Conservation (phyloP, 1,140 invertebrate genomes). For the Halictus rubicundus region DNA sequence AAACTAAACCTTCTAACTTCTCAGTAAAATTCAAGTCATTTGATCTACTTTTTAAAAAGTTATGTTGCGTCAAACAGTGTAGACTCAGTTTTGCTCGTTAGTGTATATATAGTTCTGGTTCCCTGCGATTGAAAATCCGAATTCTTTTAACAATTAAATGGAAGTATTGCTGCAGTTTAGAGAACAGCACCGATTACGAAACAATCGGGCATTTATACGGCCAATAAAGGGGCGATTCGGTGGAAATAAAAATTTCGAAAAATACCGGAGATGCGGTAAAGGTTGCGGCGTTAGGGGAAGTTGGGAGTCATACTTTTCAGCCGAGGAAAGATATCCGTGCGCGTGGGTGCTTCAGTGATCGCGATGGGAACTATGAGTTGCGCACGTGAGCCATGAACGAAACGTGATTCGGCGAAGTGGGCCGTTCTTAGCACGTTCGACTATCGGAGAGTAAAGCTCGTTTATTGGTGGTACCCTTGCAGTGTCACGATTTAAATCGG, state of each 20-base stretch:
- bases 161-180: too few relatives aligned
- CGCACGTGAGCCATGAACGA: constrained; percentile 63
- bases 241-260: background rate
- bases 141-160: too few relatives aligned
- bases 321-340: constrained; percentile 30
- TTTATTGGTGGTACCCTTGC: constrained; percentile 26
- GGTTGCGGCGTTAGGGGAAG: background rate
- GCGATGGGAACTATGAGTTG: constrained; percentile 63
- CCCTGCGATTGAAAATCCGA: too few relatives aligned
- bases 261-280: background rate
- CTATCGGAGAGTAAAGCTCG: constrained; percentile 47
- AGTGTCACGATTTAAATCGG: constrained; percentile 36
- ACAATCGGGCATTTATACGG: too few relatives aligned
- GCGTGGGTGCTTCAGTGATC: constrained; percentile 49
- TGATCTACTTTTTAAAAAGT: too few relatives aligned
- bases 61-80: too few relatives aligned
- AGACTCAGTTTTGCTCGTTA: too few relatives aligned
- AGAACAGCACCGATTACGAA: too few relatives aligned
- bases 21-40: too few relatives aligned
- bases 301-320: constrained; percentile 9
- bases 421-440: constrained; percentile 37
- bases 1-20: too few relatives aligned
- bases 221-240: too few relatives aligned
- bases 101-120: too few relatives aligned
- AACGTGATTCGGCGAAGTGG: constrained; percentile 62